Evolutionary conservation across 1,140 invertebrate genomes (phyloP).

Genomic region (Drosophila littoralis): DNA sequence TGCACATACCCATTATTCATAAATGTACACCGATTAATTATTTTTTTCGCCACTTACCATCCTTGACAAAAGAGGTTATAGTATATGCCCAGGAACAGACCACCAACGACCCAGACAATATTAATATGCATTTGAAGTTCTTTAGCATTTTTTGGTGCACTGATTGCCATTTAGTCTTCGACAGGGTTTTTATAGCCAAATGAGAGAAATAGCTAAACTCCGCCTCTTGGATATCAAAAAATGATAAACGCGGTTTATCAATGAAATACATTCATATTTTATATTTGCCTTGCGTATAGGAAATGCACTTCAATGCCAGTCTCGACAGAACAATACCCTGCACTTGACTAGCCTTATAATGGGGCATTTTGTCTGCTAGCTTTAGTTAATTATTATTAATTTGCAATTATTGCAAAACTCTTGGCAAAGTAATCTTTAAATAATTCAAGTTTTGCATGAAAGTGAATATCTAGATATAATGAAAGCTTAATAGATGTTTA

Average conservation of each 20-base stretch:
- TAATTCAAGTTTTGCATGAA: not conserved
- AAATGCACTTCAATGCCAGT: no score
- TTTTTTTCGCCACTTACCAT: not conserved
- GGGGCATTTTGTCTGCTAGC: not conserved
- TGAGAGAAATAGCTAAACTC: not conserved
- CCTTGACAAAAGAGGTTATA: not conserved
- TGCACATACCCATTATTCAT: not conserved
- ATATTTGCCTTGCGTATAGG: no score
- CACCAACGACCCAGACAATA: not conserved
- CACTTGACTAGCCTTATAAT: not conserved
- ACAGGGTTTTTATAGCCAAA: not conserved
- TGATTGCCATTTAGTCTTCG: not conserved
- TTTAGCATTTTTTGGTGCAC: not conserved
- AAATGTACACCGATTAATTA: not conserved
- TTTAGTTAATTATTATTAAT: not conserved
- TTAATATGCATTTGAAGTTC: not conserved
- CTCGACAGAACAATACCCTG: not conserved
- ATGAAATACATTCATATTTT: no score
- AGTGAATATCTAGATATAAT: slow-evolving; percentile 23
- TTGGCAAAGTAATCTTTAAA: not conserved
- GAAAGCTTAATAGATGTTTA: slow-evolving; percentile 27
- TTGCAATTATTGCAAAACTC: not conserved
- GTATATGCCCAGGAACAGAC: slow-evolving; percentile 5
- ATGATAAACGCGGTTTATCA: no score
- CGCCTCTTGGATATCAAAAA: no score